Evolutionary conservation across 2,797 vertebrate species (phyloP).

Genomic region (Takifugu ocellatus): DNA sequence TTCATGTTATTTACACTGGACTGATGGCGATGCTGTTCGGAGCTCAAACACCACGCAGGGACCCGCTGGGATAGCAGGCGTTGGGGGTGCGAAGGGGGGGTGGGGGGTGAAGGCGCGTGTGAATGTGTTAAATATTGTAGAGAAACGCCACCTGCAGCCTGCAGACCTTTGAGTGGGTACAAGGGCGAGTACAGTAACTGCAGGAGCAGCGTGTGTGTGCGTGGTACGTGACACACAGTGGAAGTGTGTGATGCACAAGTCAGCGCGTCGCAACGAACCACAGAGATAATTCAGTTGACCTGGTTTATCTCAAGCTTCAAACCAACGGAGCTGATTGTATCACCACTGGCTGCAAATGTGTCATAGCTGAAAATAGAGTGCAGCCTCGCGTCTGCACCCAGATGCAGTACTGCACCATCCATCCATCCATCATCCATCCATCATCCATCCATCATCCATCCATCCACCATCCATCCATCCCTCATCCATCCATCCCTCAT

Average conservation of each 20-base stretch:
- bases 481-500: no score
- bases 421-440: no score
- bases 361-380: conserved; percentile 40
- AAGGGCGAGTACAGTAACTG: conserved; percentile 45
- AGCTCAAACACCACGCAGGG: conserved; percentile 76
- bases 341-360: conserved; percentile 56
- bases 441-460: no score
- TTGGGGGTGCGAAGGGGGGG: conserved; percentile 15
- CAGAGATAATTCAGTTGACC: conserved; percentile 71
- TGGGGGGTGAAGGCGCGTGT: conserved; percentile 68
- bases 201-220: background rate
- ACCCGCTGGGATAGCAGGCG: conserved; percentile 54
- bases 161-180: conserved; percentile 64
- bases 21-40: conserved; percentile 81
- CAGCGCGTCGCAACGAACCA: conserved; percentile 54
- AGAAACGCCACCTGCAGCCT: conserved; percentile 83
- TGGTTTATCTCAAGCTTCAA: conserved; percentile 66
- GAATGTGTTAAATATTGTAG: conserved; percentile 81
- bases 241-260: conserved; percentile 64
- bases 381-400: conserved; percentile 39
- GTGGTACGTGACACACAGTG: conserved; percentile 41
- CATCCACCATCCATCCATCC: no score
- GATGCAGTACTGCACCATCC: background rate
- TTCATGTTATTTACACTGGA: conserved; percentile 91
- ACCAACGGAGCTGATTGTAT: conserved; percentile 49